Conservation (phyloP, 1,140 invertebrate species). For the Nebria ingens region DNA sequence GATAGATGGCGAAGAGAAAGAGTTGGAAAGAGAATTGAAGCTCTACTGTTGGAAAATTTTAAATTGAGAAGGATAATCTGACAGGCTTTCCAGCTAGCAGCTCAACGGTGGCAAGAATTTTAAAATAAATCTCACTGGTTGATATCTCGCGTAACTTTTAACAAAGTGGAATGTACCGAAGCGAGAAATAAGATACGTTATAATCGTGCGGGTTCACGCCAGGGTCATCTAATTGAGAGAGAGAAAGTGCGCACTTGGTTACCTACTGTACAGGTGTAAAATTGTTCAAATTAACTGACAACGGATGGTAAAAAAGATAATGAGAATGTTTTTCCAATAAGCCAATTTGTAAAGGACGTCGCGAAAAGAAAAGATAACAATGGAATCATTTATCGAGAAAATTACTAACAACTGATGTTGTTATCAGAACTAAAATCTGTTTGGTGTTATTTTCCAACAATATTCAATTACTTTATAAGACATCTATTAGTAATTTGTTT, state of each 20-base stretch:
- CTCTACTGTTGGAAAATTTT: background rate
- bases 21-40: background rate
- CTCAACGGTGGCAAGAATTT: background rate
- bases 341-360: background rate
- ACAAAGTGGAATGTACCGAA: conserved; percentile 6
- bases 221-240: background rate
- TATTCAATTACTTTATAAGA: too few relatives aligned
- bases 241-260: too few relatives aligned
- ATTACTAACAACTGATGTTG: background rate
- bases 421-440: too few relatives aligned
- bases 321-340: conserved; percentile 2
- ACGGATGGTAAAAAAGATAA: background rate
- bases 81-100: background rate
- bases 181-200: conserved; percentile 5
- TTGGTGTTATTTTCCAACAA: too few relatives aligned
- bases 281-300: background rate
- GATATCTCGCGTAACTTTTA: conserved; percentile 2
- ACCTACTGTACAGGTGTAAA: background rate
- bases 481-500: too few relatives aligned
- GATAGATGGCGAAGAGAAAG: background rate
- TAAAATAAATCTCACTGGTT: background rate
- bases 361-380: background rate
- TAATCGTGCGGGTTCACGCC: background rate
- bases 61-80: conserved; percentile 1
- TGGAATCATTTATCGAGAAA: background rate